phyloP scores from a whole-genome alignment of 2,888 invertebrate species.

The Strigamia crassipes region DNA sequence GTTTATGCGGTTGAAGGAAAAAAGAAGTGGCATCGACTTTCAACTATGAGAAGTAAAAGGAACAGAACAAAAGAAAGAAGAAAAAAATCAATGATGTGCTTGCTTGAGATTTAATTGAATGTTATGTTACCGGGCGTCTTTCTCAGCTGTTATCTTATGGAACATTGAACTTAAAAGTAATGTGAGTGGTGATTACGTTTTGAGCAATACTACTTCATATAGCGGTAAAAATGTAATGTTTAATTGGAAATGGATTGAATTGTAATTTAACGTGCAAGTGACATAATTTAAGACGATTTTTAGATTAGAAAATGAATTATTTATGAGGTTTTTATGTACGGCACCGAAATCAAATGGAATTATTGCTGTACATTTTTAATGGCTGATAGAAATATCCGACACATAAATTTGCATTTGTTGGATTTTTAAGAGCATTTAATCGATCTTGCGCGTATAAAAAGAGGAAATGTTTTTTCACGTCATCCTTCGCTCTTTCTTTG shows the following conservation, averaged over 20 bases:
- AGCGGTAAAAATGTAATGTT: slow-evolving; percentile 15
- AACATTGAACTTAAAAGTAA: slow-evolving; percentile 34
- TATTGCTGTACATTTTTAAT: slow-evolving; percentile 17
- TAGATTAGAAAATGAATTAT: slow-evolving; percentile 40
- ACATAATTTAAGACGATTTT: slow-evolving; percentile 37
- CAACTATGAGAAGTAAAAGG: neutral
- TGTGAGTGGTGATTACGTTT: slow-evolving; percentile 20
- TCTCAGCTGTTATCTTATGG: slow-evolving; percentile 34
- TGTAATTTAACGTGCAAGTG: slow-evolving; percentile 26
- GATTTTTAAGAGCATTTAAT: slow-evolving; percentile 34
- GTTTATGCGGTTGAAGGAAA: neutral
- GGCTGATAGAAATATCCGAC: neutral
- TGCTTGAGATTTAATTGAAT: slow-evolving; percentile 42
- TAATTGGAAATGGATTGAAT: slow-evolving; percentile 35
- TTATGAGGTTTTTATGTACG: neutral
- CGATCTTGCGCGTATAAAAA: neutral
- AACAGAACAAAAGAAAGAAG: neutral
- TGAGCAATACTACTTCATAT: slow-evolving; percentile 7
- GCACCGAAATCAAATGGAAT: neutral
- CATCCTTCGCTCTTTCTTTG: neutral
- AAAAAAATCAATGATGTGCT: slow-evolving; percentile 42
- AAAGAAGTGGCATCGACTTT: slow-evolving; percentile 10
- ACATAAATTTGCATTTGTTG: neutral
- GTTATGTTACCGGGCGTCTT: slow-evolving; percentile 24
- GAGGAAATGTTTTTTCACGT: slow-evolving; percentile 2